Evolutionary conservation across 2,888 invertebrate genomes (phyloP), one percentile per base, ranked within the genome.

Genomic region (Ethmia dodecea): DNA sequence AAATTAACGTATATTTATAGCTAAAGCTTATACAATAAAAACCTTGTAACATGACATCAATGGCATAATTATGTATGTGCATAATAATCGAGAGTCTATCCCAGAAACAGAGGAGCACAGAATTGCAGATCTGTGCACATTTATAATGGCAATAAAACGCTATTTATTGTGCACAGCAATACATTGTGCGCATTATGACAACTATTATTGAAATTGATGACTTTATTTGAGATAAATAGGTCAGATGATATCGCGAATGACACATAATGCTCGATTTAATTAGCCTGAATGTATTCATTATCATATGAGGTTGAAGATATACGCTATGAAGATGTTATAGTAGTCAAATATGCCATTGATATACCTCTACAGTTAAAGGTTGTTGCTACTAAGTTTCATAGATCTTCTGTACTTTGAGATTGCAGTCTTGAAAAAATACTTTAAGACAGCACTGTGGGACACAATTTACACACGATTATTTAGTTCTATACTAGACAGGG

Each of bases 211-310:
- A 83, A 74, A 83, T 73, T 74, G 70, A 83, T 79, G 78, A 72
- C 81, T 77, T 68, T 76, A 81, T 73, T 56, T 54, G 44, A 66
- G 81, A 83, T 83, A 83, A 76, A 66, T 64, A 59, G 83, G 81
- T 81, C 76, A 77, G 55, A 52, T 47, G 67, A 65, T 79, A 83
- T 79, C 79, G 45, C 58, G 44, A 62, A 67, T 59, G 69, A 69
- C 75, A 76, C 68, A 71, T 77, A 73, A 77, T 64, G 72, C 57
- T 73, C 76, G 70, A 77, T 81, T 80, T 81, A 80, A 84, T 83
- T 77, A 75, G 61, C 41, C 48, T 76, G 63, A 79, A 79, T 78
- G 77, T 77, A 69, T 72, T 52, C 69, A 67, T 78, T 80, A 75
- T 68, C 43, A n/a, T 31, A 31, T n/a, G 28, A 28, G 29, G n/a